Evolutionary conservation across 2,113 vertebrate species (phyloP).

Genomic region (Agapornis roseicollis): DNA sequence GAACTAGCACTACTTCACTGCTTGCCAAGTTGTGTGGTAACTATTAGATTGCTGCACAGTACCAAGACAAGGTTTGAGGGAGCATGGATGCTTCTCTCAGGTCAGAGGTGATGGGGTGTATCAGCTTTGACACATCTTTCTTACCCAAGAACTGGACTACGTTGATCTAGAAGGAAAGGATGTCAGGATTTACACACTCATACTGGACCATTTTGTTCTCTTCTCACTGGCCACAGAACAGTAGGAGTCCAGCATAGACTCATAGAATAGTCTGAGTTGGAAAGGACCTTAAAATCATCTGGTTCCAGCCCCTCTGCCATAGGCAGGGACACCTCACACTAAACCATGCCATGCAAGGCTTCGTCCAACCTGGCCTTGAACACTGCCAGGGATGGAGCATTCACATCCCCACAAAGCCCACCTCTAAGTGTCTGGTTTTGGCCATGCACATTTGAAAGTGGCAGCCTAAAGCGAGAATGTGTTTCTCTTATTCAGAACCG

Average conservation of each 20-base stretch:
- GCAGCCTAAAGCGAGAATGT: too few species aligned
- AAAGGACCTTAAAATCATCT: too few species aligned
- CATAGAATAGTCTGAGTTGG: too few species aligned
- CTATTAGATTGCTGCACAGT: neutral
- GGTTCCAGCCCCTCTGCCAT: too few species aligned
- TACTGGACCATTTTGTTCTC: neutral
- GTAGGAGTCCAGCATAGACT: neutral
- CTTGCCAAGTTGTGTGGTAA: rapidly evolving
- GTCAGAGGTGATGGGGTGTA: neutral
- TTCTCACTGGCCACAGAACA: neutral
- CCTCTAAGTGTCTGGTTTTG: neutral
- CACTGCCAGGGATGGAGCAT: too few species aligned
- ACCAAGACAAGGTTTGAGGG: neutral
- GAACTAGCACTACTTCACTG: neutral
- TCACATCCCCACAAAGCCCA: neutral
- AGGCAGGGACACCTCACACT: too few species aligned
- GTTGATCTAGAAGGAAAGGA: neutral
- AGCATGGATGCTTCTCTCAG: neutral
- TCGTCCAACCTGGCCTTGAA: too few species aligned
- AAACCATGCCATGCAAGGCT: too few species aligned
- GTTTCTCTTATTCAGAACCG: neutral
- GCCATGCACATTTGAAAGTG: neutral
- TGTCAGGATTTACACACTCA: neutral
- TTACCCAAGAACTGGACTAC: neutral
- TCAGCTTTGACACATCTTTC: neutral